Evolutionary conservation across 2,888 invertebrate genomes (phyloP).

Genomic region (Ochropleura plecta): DNA sequence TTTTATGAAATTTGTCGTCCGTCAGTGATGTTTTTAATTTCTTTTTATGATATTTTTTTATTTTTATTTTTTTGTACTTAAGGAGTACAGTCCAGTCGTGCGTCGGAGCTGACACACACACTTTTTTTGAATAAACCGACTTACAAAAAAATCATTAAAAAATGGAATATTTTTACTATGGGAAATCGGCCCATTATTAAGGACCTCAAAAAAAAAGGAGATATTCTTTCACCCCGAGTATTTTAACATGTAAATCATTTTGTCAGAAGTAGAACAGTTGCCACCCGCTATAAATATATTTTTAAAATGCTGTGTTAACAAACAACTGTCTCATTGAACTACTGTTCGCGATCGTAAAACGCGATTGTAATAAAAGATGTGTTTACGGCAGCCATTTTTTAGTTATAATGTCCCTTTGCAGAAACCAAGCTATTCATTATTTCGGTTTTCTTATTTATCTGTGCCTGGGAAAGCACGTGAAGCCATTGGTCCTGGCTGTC

Average conservation of each 20-base stretch:
- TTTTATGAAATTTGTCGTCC: no score
- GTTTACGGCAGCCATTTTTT: constrained; percentile 43
- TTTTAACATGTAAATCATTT: background rate
- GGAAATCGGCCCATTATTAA: no score
- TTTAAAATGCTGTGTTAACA: constrained; percentile 16
- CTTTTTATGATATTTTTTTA: no score
- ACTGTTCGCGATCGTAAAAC: constrained; percentile 37
- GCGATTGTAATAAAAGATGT: constrained; percentile 44
- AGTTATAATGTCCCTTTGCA: constrained; percentile 7
- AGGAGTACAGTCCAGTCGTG: no score
- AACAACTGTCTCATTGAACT: constrained; percentile 17
- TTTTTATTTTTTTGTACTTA: no score
- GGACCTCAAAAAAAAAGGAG: background rate
- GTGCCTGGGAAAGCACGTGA: background rate
- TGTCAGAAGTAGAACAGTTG: background rate
- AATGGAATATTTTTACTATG: no score
- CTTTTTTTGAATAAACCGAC: no score
- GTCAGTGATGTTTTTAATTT: no score
- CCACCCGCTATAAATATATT: constrained; percentile 4
- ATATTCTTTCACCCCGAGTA: background rate
- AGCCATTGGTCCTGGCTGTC: background rate
- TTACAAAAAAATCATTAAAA: no score
- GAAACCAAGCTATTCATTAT: constrained; percentile 24
- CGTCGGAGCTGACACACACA: no score
- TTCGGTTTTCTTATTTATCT: constrained; percentile 12